Evolutionary conservation across 2,797 vertebrate species (phyloP), one percentile per base, ranked within the genome.

Genomic region (Acanthurus leucopareius): DNA sequence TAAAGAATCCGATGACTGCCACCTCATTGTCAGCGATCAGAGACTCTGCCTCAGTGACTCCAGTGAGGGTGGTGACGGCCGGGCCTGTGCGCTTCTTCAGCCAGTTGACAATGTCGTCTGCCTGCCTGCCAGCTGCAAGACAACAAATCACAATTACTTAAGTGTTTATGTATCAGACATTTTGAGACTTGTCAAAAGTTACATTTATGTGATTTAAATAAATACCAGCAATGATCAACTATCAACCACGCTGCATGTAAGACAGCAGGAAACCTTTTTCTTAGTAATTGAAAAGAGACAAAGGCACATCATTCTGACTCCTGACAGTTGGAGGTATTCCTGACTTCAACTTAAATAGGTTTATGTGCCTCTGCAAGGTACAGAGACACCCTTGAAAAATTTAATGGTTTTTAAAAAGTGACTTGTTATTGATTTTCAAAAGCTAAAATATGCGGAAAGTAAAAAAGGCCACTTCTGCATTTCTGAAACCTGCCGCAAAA

Each of bases 71-170:
- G 16, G 93, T 45, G 1, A 98, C 97, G 0, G 97, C 95, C 0
- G 98, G 98, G 14, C 98, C 98, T 0, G 97, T 99, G 84, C 97
- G 96, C 77, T 99, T 99, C 95, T 97, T 99, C 91, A 99, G 89
- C 98, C 98, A 99, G 92, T 74, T 96, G 77, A 99, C 93, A 0
- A 99, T 97, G 79, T 99, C 98, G 0, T 97, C 97, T 0, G 98
- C 97, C 66, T 98, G 97, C 73, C 98, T 96, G 83, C 98, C 98
- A 88, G 98, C 98, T 99, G 77, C 59, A 80, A 66, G 17, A 67
- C 13, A 62, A 49, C 9, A 67, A 28, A 64, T 70, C 10, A 82
- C n/a, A 84, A 56, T 8, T 40, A 38, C 54, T 58, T 10, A 58
- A 48, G 9, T 25, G 32, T 2, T 16, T 66, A 6, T 68, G 47